phyloP scores from a whole-genome alignment of 2,113 vertebrate species.

The Suncus etruscus region DNA sequence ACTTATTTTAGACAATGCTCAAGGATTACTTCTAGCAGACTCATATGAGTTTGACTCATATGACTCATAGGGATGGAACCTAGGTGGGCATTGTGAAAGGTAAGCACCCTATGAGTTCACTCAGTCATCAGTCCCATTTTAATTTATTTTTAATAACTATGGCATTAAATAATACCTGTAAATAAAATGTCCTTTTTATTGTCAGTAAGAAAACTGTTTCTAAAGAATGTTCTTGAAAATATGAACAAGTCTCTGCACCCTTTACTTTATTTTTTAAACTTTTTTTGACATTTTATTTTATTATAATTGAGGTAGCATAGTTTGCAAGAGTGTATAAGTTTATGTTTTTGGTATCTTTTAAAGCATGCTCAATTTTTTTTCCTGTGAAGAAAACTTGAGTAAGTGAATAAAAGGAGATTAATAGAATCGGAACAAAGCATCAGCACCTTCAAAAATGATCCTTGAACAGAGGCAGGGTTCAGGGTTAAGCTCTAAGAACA shows the following conservation, averaged over 20 bases:
- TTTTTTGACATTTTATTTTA: background rate
- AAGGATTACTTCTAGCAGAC: too few relatives aligned
- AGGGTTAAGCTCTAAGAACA: too few relatives aligned
- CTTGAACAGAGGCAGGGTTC: too few relatives aligned
- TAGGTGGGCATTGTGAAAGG: too few relatives aligned
- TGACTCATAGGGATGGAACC: too few relatives aligned
- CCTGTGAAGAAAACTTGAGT: background rate
- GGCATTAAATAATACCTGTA: background rate
- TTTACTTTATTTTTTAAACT: too few relatives aligned
- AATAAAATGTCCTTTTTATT: background rate
- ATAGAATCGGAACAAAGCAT: background rate
- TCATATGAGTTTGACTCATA: too few relatives aligned
- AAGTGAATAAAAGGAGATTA: background rate
- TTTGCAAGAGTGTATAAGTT: background rate
- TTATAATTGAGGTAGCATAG: background rate
- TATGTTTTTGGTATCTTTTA: background rate
- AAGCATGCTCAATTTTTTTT: background rate
- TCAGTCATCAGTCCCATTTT: too few relatives aligned
- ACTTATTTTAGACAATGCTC: too few relatives aligned
- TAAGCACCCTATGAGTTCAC: too few relatives aligned
- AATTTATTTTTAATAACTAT: background rate
- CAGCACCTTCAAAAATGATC: background rate
- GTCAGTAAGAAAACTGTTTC: background rate
- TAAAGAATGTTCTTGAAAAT: too few relatives aligned
- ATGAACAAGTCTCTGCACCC: too few relatives aligned